Percentiles rank a stretch among this genome's conserved stretches.
phyloP scores from a whole-genome alignment of 2,113 vertebrate genomes.

The Seriola quinqueradiata region DNA sequence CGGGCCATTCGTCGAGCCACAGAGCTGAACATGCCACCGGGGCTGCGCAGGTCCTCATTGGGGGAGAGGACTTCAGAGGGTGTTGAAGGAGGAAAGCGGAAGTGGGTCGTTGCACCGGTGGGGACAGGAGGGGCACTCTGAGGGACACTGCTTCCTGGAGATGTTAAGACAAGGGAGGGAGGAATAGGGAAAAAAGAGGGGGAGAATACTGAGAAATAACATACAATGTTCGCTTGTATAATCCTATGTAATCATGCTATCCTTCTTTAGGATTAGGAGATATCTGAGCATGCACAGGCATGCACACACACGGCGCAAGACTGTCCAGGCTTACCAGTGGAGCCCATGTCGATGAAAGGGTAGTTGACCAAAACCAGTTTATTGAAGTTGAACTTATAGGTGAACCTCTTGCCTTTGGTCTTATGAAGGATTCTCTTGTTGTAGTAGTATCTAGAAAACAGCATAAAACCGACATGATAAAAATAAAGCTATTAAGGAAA shows the following conservation, averaged over 20 bases:
- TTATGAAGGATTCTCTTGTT: slow-evolving; percentile 96
- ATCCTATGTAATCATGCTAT: slow-evolving; percentile 59
- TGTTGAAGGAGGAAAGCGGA: slow-evolving; percentile 92
- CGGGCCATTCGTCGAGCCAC: slow-evolving; percentile 89
- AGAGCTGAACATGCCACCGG: slow-evolving; percentile 84
- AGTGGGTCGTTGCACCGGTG: slow-evolving; percentile 87
- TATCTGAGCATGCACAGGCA: slow-evolving; percentile 35
- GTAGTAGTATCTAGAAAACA: slow-evolving; percentile 90
- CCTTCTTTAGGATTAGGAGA: slow-evolving; percentile 55
- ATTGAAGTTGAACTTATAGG: slow-evolving; percentile 97
- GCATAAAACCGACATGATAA: not conserved
- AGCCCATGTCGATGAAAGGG: slow-evolving; percentile 93
- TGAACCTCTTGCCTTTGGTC: slow-evolving; percentile 95
- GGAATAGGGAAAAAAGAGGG: not conserved
- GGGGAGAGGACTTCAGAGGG: slow-evolving; percentile 91
- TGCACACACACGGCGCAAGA: slow-evolving; percentile 4
- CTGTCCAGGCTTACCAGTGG: slow-evolving; percentile 81
- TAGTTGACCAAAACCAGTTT: slow-evolving; percentile 95
- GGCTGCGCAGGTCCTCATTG: slow-evolving; percentile 91
- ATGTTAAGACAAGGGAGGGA: not conserved
- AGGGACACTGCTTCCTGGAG: slow-evolving; percentile 88
- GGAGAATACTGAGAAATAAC: slow-evolving; percentile 56
- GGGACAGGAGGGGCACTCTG: slow-evolving; percentile 94
- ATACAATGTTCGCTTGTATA: slow-evolving; percentile 42
- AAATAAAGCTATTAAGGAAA: not conserved